Conservation (phyloP, 2,888 invertebrate species). For the Xanthia icteritia region DNA sequence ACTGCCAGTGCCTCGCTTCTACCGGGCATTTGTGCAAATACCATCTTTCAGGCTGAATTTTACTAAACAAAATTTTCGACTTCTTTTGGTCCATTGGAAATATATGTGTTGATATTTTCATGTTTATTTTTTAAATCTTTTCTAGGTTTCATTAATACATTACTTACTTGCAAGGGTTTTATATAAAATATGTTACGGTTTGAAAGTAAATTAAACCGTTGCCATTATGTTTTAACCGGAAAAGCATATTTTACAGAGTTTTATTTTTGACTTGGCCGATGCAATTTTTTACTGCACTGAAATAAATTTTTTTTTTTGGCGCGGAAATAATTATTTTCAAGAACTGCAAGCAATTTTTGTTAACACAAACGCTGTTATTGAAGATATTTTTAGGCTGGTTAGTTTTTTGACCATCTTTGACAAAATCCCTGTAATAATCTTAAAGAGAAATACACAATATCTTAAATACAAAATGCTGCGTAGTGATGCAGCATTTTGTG, state of each 20-base stretch:
- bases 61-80: slow-evolving; percentile 44
- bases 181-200: background rate
- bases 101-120: slow-evolving; percentile 25
- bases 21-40: slow-evolving; percentile 17
- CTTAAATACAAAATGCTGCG: background rate
- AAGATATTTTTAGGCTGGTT: background rate
- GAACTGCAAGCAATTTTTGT: background rate
- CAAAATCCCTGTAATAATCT: background rate
- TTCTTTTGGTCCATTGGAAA: slow-evolving; percentile 44
- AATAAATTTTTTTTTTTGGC: too few relatives aligned
- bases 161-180: slow-evolving; percentile 11
- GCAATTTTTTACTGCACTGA: background rate
- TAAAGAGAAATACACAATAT: background rate
- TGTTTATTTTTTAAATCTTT: slow-evolving; percentile 26
- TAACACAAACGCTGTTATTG: too few relatives aligned
- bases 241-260: background rate
- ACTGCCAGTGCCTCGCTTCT: background rate
- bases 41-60: slow-evolving; percentile 37
- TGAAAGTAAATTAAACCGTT: background rate
- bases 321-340: background rate
- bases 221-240: background rate
- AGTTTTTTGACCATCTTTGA: background rate
- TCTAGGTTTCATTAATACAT: slow-evolving; percentile 24
- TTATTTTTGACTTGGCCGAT: background rate
- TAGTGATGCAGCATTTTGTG: too few relatives aligned